phyloP scores from a whole-genome alignment of 2,113 vertebrate species.

The Dromas ardeola region DNA sequence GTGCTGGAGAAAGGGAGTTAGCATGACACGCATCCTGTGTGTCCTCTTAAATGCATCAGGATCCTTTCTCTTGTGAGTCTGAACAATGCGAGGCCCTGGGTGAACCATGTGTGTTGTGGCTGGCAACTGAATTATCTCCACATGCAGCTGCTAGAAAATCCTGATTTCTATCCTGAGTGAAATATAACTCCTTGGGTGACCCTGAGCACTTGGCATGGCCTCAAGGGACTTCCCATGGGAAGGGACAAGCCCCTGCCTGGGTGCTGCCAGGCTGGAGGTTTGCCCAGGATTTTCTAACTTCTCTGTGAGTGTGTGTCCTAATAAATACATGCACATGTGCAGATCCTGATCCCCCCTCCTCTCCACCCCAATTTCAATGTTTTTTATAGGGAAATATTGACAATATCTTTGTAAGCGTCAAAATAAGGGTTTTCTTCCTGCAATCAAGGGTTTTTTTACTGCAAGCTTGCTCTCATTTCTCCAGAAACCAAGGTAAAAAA shows the following conservation, averaged over 20 bases:
- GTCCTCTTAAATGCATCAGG: not conserved
- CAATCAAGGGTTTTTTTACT: not conserved
- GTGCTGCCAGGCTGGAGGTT: not conserved
- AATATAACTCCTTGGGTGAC: not conserved
- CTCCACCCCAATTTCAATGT: not conserved
- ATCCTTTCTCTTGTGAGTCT: not conserved
- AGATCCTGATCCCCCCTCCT: not conserved
- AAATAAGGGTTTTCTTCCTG: not conserved
- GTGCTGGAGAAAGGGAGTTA: not conserved
- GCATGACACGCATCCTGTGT: rapidly evolving
- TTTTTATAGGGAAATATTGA: not conserved
- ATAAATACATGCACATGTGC: not conserved
- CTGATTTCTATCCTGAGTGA: not conserved
- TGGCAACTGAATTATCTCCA: not conserved
- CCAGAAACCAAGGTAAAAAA: not conserved
- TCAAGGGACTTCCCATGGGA: not conserved
- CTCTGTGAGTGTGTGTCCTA: not conserved
- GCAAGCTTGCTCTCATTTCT: not conserved
- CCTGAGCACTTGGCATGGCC: not conserved
- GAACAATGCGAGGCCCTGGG: rapidly evolving
- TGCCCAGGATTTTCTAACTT: not conserved
- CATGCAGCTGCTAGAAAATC: not conserved
- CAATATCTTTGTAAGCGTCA: not conserved
- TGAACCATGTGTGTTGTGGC: not conserved
- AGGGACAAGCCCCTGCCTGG: not conserved